These are phyloP conservation scores for Apodemus sylvaticus DNA, from an alignment of 2,113 vertebrate species.

Conservation along the genomic window DNA sequence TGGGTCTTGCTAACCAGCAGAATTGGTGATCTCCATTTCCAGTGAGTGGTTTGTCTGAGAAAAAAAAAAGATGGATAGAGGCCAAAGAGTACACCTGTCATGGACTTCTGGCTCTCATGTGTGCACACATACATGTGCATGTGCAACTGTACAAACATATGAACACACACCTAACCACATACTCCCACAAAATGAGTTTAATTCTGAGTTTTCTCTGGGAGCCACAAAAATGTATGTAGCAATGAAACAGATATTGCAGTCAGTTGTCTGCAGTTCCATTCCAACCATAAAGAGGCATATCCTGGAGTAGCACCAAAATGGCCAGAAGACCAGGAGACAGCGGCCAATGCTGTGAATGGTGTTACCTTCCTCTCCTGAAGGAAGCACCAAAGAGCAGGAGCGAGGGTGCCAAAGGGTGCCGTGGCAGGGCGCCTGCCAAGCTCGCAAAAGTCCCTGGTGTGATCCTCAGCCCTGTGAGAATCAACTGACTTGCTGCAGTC, in stretches of 20 bases:
- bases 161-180: not conserved
- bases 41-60: not conserved
- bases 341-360: not conserved
- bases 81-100: not conserved
- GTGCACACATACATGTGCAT: not conserved
- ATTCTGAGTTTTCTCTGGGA: slow-evolving; percentile 38
- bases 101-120: not conserved
- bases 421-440: not conserved
- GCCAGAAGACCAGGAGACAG: not conserved
- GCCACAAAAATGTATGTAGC: slow-evolving; percentile 33
- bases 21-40: not conserved
- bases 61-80: not conserved
- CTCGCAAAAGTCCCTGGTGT: not conserved
- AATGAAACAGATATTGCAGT: slow-evolving; percentile 3
- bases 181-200: not conserved
- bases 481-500: slow-evolving; percentile 38
- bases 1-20: not conserved
- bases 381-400: not conserved
- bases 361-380: not conserved
- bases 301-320: slow-evolving; percentile 16
- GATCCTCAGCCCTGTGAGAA: not conserved
- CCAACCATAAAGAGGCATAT: not conserved
- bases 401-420: not conserved
- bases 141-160: not conserved
- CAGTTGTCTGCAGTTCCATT: not conserved